Base-by-base conservation (phyloP, 2,797 vertebrate species). In the Spinus olivaceus region DNA sequence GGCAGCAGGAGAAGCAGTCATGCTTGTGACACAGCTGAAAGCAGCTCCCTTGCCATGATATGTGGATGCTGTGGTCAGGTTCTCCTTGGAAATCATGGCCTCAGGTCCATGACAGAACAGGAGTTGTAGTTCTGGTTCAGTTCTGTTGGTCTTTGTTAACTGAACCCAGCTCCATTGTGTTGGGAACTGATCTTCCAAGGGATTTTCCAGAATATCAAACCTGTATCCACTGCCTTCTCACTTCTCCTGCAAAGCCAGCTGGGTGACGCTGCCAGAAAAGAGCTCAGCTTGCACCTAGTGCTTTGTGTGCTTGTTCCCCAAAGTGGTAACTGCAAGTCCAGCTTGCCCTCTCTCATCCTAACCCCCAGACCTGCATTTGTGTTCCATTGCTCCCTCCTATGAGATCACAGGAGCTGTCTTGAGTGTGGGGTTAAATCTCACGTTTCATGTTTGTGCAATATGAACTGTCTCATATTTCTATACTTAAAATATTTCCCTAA, bases 361-460 rank as follows among this genome's bases (percentile, higher is more conserved):
- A 88, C 33, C 39, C 63, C 70, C 51, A 88, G 32, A 77, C 46
- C 82, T 78, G 64, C 30, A 37, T 95, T 92, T 91, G 39, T 81
- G 94, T 86, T 92, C 54, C 69, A 35, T 87, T 74, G 81, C 86
- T 94, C 76, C 81, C 54, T 74, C 78, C 77, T 91, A 65, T 90
- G 87, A 87, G 81, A 76, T 74, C 59, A 32, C 60, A 87, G 94
- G 85, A 86, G 85, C 89, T 86, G 70, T 91, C 94, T 79, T 87
- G 71, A 90, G 49, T 32, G 81, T 89, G 91, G 72, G 72, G 76
- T 91, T 91, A 81, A 61, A 66, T 81, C 89, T 93, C 92, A 61
- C 78, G 33, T 93, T 96, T 90, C 70, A 46, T 88, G 76, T 94
- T 81, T 95, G 92, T 94, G 95, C 95, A 94, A 46, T 88, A 92